Evolutionary conservation across 2,113 vertebrate genomes (phyloP).

Genomic region (Fulica atra): DNA sequence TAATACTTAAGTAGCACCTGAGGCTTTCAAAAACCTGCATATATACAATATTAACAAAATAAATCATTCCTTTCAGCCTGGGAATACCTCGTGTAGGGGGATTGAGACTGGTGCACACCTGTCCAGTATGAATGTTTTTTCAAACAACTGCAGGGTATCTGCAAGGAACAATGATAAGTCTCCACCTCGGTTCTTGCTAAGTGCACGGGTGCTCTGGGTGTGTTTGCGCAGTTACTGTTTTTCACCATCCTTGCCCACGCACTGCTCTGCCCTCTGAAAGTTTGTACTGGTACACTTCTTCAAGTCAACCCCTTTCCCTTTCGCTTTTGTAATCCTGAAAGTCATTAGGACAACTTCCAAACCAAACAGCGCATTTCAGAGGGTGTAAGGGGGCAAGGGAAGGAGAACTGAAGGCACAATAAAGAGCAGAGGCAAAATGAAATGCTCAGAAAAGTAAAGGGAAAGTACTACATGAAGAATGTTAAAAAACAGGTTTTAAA

Average conservation of each 20-base stretch:
- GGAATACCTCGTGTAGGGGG: background rate
- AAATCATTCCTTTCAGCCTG: background rate
- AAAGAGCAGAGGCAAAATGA: background rate
- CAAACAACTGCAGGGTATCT: background rate
- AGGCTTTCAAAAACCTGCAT: background rate
- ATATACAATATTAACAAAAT: conserved; percentile 2
- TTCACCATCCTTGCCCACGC: background rate
- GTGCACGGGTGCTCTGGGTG: background rate
- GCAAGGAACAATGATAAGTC: background rate
- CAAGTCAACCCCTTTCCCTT: background rate
- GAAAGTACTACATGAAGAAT: background rate
- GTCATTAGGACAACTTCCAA: background rate
- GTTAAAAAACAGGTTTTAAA: background rate
- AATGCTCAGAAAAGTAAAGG: background rate
- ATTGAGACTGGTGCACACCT: background rate
- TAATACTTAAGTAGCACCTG: conserved; percentile 9
- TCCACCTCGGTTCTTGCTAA: background rate
- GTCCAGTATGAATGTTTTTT: fast-evolving
- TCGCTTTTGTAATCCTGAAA: background rate
- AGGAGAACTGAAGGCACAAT: background rate
- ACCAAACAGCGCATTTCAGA: background rate
- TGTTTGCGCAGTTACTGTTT: background rate
- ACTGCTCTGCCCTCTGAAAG: background rate
- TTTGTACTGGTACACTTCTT: background rate
- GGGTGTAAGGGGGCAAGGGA: background rate